Evolutionary conservation across 2,888 invertebrate genomes (phyloP).

Genomic region (Athripsodes cinereus): DNA sequence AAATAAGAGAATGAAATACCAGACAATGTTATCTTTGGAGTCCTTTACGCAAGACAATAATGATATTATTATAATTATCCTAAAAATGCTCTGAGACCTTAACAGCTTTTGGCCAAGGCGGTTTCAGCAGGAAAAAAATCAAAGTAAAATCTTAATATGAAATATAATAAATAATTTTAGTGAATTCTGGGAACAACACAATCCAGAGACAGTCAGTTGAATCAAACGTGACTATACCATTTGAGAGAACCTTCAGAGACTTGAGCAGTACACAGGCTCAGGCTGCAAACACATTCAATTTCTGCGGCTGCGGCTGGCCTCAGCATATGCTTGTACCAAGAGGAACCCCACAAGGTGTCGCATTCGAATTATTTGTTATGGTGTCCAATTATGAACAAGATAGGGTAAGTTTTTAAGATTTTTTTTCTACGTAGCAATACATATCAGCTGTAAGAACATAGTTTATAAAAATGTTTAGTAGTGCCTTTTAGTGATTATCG

Average conservation of each 20-base stretch:
- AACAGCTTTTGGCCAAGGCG: too few relatives aligned
- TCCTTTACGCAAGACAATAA: too few relatives aligned
- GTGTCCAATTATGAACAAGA: conserved; percentile 51
- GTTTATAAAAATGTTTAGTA: too few relatives aligned
- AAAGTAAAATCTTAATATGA: too few relatives aligned
- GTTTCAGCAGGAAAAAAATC: too few relatives aligned
- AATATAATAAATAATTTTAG: conserved; percentile 1
- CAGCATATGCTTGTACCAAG: conserved; percentile 55
- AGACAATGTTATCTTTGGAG: too few relatives aligned
- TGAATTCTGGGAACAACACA: conserved; percentile 41
- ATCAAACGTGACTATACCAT: conserved; percentile 57
- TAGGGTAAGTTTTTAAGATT: conserved; percentile 34
- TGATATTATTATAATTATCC: too few relatives aligned
- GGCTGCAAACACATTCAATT: conserved; percentile 42
- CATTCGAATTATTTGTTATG: conserved; percentile 53
- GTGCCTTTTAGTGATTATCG: too few relatives aligned
- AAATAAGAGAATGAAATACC: too few relatives aligned
- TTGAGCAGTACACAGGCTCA: conserved; percentile 36
- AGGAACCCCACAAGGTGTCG: conserved; percentile 47
- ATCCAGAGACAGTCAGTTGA: conserved; percentile 48
- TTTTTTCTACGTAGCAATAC: neutral
- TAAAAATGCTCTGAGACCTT: too few relatives aligned
- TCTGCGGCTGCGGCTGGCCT: conserved; percentile 63
- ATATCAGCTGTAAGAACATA: too few relatives aligned
- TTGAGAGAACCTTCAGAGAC: conserved; percentile 51